Evolutionary conservation across 2,113 vertebrate genomes (phyloP), one percentile per base, ranked within the genome.

Genomic region (Arvicanthis niloticus): DNA sequence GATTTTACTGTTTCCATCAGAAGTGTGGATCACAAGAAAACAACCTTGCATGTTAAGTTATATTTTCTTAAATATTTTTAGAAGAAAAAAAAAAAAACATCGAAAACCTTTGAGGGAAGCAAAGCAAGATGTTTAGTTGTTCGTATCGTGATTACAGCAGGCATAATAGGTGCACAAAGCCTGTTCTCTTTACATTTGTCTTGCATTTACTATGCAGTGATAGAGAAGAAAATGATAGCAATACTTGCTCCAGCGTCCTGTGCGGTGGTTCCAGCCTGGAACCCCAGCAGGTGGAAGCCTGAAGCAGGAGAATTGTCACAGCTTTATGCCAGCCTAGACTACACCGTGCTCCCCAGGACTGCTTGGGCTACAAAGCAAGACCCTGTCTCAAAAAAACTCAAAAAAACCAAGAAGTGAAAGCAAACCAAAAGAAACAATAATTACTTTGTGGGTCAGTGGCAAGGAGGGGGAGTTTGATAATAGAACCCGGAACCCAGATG

Each of bases 61-160:
- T 80, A 42, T 40, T 91, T 96, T 91, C 10, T 75, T 58, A 92
- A 93, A 68, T 22, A 19, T 37, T 58, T 94, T 82, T 82, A 9
- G 73, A 84, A 95, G 7, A 82, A 16, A 17, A 29, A 89, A 78
- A 21, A 17, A 34, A 89, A 95, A 85, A 24, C 29, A 29, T 48
- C 80, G 31, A 58, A 93, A 96, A 72, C 72, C 22, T 62, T 65
- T 17, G 8, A 1, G 37, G 56, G 15, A 70, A 88, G 68, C 11
- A 62, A 80, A 56, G 37, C 31, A 60, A 42, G 1, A 0, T 70
- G 29, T 48, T 58, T 42, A 45, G 15, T 15, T 88, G 29, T 70
- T 92, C 26, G 22, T 60, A 40, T 37, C 65, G 10, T 37, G 31
- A 85, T 72, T 82, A 84, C 42, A 78, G 82, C 70, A 94, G 65